Evolutionary conservation across 2,113 vertebrate species (phyloP), one percentile per base, ranked within the genome.

Genomic region (Geococcyx californianus): DNA sequence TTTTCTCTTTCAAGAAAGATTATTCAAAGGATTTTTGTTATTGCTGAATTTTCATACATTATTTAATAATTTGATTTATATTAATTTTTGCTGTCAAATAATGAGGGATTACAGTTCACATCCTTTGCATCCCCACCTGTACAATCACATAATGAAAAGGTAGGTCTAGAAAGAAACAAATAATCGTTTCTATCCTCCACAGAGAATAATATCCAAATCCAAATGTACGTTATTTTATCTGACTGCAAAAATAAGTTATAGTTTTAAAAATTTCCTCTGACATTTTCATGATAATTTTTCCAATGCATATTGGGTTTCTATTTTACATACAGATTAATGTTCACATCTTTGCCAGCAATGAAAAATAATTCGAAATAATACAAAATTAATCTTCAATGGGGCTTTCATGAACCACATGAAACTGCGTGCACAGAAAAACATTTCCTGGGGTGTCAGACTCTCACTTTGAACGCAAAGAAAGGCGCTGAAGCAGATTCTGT

Each of bases 291-390:
- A 92, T 88, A 76, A 62, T 5, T 70, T 93, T 93, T 84, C 72
- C 74, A 33, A 1, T 20, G 16, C 16, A 58, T 15, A 28, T 28
- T 55, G 2, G 17, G 29, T 70, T 93, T 70, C 66, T 84, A 11
- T 80, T 95, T 90, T 89, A 64, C 82, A 63, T 87, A 56, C 54
- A 66, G 34, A 89, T 51, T 87, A 87, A 51, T 26, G 42, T 62
- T 90, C 52, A 66, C 55, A 47, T 62, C 28, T 76, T 83, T 85
- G 21, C 54, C 54, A 84, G 49, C 36, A 87, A 86, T 79, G 82
- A 90, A 94, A 95, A 92, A 96, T 93, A 86, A 68, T 91, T 82
- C 62, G 74, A 76, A 93, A 93, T 88, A 91, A 92, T 74, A 69
- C 18, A 88, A 87, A 96, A 91, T 92, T 81, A 95, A 95, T 96